phyloP scores from a whole-genome alignment of 2,797 vertebrate genomes.

The Dromococcyx pavoninus region DNA sequence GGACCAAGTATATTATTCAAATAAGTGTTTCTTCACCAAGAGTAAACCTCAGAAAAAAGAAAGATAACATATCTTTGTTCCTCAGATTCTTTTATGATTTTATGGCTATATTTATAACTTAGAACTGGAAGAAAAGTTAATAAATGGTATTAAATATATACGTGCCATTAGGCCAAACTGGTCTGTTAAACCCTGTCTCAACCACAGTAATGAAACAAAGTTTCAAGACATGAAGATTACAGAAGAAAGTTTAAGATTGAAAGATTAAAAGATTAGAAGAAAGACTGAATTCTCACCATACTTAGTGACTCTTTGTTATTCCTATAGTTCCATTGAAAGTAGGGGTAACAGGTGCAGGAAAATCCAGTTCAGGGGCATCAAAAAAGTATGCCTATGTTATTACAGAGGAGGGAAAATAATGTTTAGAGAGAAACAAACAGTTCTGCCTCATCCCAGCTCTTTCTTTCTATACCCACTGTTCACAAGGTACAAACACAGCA shows the following conservation, averaged over 20 bases:
- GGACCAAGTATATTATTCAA: neutral
- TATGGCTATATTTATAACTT: neutral
- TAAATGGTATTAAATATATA: neutral
- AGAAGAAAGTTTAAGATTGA: neutral
- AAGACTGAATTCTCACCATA: conserved; percentile 35
- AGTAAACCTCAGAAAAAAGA: neutral
- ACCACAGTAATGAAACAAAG: neutral
- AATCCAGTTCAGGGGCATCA: conserved; percentile 77
- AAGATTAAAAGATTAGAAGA: too few species aligned
- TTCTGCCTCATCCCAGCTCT: neutral
- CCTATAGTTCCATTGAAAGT: conserved; percentile 52
- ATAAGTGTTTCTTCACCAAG: neutral
- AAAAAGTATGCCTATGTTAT: conserved; percentile 88
- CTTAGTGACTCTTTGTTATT: conserved; percentile 64
- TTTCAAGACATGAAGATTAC: neutral
- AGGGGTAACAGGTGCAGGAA: neutral
- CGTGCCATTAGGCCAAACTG: neutral
- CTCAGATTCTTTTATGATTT: neutral
- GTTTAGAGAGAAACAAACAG: neutral
- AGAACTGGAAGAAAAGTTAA: neutral
- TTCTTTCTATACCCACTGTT: neutral
- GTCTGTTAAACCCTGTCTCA: neutral
- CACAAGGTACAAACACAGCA: neutral
- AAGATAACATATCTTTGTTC: neutral
- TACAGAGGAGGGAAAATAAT: neutral